phyloP scores from a whole-genome alignment of 35 echinoderm and acorn worm genomes.

The Apostichopus californicus region DNA sequence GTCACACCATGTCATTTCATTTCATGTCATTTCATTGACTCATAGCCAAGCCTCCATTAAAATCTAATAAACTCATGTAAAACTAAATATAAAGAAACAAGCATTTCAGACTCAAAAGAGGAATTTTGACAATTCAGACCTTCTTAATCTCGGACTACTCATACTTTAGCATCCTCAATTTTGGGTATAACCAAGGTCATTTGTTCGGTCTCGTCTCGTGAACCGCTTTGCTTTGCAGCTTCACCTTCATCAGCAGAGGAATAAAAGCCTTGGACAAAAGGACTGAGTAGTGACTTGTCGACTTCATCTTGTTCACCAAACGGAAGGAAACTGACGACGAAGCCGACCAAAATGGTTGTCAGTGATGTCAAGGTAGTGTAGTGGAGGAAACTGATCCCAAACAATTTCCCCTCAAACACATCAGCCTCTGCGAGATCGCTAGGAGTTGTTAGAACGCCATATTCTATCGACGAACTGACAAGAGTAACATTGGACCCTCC shows the following conservation, averaged over 20 bases:
- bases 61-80: no score
- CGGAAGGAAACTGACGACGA: not conserved
- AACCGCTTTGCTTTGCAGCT: not conserved
- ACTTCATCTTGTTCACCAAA: not conserved
- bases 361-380: conserved; percentile 17
- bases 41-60: no score
- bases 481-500: not conserved
- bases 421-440: not conserved
- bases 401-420: conserved; percentile 13
- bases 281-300: conserved; percentile 4
- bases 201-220: not conserved
- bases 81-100: no score
- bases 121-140: no score
- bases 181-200: not conserved
- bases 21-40: no score
- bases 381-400: conserved; percentile 32
- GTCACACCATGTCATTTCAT: no score
- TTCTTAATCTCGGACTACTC: no score
- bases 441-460: not conserved
- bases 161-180: not conserved
- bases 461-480: not conserved
- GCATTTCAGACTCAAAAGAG: no score
- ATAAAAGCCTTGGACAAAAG: conserved; percentile 10
- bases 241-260: not conserved
- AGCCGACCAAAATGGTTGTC: conserved; percentile 25